Evolutionary conservation across 1,140 invertebrate species (phyloP), one percentile per base, ranked within the genome.

Genomic region (Panagrolaimus sp.): DNA sequence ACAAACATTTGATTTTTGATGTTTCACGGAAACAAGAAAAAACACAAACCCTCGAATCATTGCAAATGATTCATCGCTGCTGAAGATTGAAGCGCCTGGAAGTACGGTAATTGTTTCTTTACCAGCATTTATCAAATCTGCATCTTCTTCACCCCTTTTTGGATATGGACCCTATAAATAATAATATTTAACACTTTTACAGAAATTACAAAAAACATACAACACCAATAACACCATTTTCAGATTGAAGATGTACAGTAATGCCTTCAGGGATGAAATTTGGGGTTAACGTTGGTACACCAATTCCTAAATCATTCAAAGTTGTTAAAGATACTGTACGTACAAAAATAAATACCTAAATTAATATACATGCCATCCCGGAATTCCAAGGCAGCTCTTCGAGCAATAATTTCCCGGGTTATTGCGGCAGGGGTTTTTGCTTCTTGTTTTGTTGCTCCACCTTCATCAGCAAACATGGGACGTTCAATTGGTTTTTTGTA

Each of bases 61-160:
- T 26, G 91, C 92, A 86, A 99, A 99, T 80, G 93, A 96, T 55
- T 98, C 94, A 79, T 98, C 95, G 73, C 91, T 94, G n/a, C 90
- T 88, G 78, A 98, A 97, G 83, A 88, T 96, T 8, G 93, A 90
- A 28, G 91, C 90, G 14, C 95, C 95, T 45, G 90, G 89, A 10
- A 94, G 76, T 63, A 91, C 87, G 0, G 94, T 98, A 0, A 98
- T 93, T 5, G 93, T 95, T 87, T 99, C 93, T 85, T 98, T 99
- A 21, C 94, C 95, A 68, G 96, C 96, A 86, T 98, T 99, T 58
- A 98, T 98, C 43, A 98, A 86, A 85, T 99, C 96, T 1, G 96
- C 87, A 86, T 98, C 96, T 15, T 92, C 88, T 79, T 91, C 85
- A 21, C 89, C 87, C 69, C 85, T 78, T 21, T 63, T 70, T 38